Base-by-base conservation (phyloP, 2,797 vertebrate genomes). In the Alauda arvensis region DNA sequence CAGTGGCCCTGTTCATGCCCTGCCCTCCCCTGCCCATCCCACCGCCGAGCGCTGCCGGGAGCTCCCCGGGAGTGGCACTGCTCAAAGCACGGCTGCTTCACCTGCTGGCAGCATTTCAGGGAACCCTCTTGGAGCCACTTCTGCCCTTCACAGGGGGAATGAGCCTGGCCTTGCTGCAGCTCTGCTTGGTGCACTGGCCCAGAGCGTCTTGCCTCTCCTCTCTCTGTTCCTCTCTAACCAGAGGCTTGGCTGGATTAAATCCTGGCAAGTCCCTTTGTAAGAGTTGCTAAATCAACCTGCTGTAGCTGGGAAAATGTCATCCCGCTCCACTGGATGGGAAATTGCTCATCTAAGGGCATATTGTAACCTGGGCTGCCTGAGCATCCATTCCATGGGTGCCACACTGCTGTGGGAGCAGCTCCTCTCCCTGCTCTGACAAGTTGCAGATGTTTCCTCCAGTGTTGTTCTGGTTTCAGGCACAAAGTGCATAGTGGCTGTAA, bases 81-180 rank as follows among this genome's bases (percentile, higher is more conserved):
- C 0, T 0, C 57, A n/a, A 28, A 70, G 33, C 43, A 6, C 0
- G 0, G 8, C 39, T 15, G 19, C 14, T 77, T 31, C 14, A 18
- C 18, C 40, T 56, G 46, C 52, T 66, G 63, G 26, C 45, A 77
- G 43, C 33, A 10, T 31, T 55, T 24, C 43, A 19, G 6, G 7
- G 31, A 31, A 26, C 14, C 10, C 12, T 25, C 33, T 40, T 1
- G 1, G 14, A 78, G 34, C n/a, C 7, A 6, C 43, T 55, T 45
- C 8, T 61, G 29, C 40, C 3, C 0, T 43, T 42, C 29, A 8
- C 16, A 2, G 1, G 31, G 14, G 19, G 13, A 18, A 31, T 1
- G 1, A 26, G 60, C 37, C 40, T 34, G 20, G 23, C 31, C 28
- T 31, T 16, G 37, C 52, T 55, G 29, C 40, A 0, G 33, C 40